Evolutionary conservation across 2,113 vertebrate species (phyloP).

Genomic region (Parotia lawesii): DNA sequence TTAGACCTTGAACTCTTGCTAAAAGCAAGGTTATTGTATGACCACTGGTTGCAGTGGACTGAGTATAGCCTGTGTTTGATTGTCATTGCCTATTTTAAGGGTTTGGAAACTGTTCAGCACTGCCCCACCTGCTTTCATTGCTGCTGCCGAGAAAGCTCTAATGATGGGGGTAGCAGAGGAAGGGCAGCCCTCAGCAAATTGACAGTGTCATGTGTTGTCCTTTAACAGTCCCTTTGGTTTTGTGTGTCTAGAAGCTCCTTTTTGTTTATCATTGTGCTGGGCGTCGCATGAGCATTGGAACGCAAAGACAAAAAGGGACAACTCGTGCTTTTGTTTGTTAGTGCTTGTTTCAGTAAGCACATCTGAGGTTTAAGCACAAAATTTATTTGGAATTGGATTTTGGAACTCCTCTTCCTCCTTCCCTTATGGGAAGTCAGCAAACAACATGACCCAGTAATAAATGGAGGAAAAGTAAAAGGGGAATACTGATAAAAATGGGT

Average conservation of each 20-base stretch:
- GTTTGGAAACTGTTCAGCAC: not conserved
- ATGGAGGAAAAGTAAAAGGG: not conserved
- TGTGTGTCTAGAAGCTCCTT: not conserved
- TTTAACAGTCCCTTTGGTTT: constrained; percentile 9
- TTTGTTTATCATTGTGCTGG: constrained; percentile 25
- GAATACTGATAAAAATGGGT: not conserved
- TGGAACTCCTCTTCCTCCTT: not conserved
- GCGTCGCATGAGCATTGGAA: not conserved
- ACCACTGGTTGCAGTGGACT: not conserved
- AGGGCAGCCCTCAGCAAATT: not conserved
- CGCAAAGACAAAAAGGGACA: not conserved
- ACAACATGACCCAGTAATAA: not conserved
- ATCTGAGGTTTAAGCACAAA: not conserved
- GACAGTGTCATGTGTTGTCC: not conserved
- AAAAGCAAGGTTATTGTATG: not conserved
- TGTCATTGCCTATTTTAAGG: not conserved
- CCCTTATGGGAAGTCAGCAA: not conserved
- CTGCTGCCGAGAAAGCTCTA: not conserved
- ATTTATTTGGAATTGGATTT: not conserved
- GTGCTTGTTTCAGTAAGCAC: not conserved
- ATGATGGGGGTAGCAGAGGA: not conserved
- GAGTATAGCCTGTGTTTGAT: not conserved
- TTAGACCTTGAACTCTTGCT: not conserved
- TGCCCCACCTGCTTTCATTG: not conserved
- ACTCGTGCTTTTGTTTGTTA: not conserved